Evolutionary conservation across 2,113 vertebrate genomes (phyloP).

Genomic region (Coregonus clupeaformis): DNA sequence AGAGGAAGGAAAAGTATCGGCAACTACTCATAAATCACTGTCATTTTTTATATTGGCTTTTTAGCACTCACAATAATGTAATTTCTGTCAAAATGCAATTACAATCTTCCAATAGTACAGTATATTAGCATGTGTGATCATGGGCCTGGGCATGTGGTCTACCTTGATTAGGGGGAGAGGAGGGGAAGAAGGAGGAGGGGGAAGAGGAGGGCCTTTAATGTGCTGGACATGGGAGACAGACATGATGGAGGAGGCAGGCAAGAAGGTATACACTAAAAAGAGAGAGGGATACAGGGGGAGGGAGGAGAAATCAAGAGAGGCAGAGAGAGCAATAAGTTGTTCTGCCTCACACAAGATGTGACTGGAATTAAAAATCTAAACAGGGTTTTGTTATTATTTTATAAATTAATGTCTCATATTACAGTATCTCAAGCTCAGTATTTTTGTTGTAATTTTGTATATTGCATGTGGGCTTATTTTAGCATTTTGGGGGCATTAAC

Average conservation of each 20-base stretch:
- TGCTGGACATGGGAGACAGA: slow-evolving; percentile 42
- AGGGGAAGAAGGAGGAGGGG: background rate
- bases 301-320: slow-evolving; percentile 35
- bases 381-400: background rate
- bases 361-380: background rate
- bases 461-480: no score
- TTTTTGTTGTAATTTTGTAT: no score
- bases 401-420: background rate
- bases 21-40: slow-evolving; percentile 18
- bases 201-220: slow-evolving; percentile 45
- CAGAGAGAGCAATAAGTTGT: slow-evolving; percentile 28
- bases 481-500: no score
- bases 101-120: slow-evolving; percentile 15
- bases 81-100: background rate
- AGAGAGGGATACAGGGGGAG: slow-evolving; percentile 18
- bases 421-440: no score
- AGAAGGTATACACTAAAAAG: slow-evolving; percentile 26
- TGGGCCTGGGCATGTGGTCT: background rate
- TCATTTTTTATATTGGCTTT: background rate
- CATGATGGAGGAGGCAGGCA: slow-evolving; percentile 28
- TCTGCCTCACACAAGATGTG: background rate
- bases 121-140: background rate
- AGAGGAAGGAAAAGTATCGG: slow-evolving; percentile 22
- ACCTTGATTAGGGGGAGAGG: slow-evolving; percentile 8
- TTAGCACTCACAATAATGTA: background rate